These are phyloP conservation scores for Thomomys bottae DNA, from an alignment of 2,113 vertebrate genomes.

Conservation along the genomic window DNA sequence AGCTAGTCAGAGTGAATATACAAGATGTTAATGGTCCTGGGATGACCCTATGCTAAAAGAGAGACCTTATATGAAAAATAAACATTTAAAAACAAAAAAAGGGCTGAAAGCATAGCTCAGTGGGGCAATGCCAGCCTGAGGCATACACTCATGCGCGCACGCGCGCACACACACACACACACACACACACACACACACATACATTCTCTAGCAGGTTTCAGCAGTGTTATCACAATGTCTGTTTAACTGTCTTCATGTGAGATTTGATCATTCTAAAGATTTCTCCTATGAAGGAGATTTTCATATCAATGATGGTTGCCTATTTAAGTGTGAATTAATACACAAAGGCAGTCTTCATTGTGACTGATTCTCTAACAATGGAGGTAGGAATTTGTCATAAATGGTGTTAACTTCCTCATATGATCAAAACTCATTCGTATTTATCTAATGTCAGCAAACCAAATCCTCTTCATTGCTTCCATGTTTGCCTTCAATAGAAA, in stretches of 20 bases:
- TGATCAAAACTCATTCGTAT: not conserved
- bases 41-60: too few relatives aligned
- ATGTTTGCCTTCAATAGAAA: not conserved
- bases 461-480: not conserved
- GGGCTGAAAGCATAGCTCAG: too few relatives aligned
- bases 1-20: too few relatives aligned
- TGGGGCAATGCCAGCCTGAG: too few relatives aligned
- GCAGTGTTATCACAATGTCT: not conserved
- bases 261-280: not conserved
- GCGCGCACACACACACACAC: too few relatives aligned
- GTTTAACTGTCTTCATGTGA: not conserved
- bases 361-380: not conserved
- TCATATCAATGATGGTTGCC: too few relatives aligned
- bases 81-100: too few relatives aligned
- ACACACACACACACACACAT: too few relatives aligned
- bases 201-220: too few relatives aligned
- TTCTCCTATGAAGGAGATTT: not conserved
- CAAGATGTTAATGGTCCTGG: too few relatives aligned
- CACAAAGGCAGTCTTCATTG: not conserved
- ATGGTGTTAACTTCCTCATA: not conserved
- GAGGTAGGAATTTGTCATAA: not conserved
- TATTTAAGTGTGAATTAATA: not conserved
- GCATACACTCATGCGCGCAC: too few relatives aligned
- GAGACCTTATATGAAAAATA: too few relatives aligned
- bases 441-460: not conserved